Percentiles rank a stretch among this genome's conserved stretches.
These are phyloP conservation scores for Erinaceus europaeus DNA, from an alignment of 2,113 vertebrate genomes.

Conservation along the genomic window DNA sequence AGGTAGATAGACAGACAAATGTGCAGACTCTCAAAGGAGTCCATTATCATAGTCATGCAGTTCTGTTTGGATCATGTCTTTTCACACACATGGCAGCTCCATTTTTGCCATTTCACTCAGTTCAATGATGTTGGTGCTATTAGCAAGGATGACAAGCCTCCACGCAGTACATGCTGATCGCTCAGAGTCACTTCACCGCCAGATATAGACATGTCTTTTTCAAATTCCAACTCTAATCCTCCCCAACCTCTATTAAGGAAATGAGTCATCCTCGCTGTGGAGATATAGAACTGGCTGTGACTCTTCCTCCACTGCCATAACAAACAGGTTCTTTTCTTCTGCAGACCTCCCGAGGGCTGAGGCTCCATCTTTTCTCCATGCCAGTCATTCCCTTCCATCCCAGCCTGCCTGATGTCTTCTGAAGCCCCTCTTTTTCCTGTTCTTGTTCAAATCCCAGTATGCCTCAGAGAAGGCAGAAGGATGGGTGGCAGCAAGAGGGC, in stretches of 20 bases:
- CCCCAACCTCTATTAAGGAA: constrained; percentile 23
- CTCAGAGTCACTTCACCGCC: not conserved
- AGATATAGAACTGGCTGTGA: not conserved
- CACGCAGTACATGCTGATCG: not conserved
- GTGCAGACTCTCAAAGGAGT: accelerated
- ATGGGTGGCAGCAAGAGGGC: too few relatives aligned
- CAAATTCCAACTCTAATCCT: constrained; percentile 25
- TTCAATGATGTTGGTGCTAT: not conserved
- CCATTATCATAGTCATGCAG: not conserved
- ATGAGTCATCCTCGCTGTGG: constrained; percentile 28
- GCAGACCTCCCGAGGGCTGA: not conserved
- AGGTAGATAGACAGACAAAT: too few relatives aligned
- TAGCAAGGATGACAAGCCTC: not conserved
- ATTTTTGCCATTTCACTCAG: not conserved
- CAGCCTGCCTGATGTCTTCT: too few relatives aligned
- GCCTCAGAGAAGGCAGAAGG: too few relatives aligned
- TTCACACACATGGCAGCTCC: not conserved
- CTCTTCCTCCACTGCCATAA: not conserved
- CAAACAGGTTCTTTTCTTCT: not conserved
- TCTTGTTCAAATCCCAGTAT: too few relatives aligned
- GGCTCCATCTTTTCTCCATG: too few relatives aligned
- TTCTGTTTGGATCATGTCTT: constrained; percentile 6
- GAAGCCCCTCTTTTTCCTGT: too few relatives aligned
- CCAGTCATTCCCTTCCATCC: too few relatives aligned
- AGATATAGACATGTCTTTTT: constrained; percentile 57